Base-by-base conservation (phyloP, 2,113 vertebrate species). In the Motacilla alba region DNA sequence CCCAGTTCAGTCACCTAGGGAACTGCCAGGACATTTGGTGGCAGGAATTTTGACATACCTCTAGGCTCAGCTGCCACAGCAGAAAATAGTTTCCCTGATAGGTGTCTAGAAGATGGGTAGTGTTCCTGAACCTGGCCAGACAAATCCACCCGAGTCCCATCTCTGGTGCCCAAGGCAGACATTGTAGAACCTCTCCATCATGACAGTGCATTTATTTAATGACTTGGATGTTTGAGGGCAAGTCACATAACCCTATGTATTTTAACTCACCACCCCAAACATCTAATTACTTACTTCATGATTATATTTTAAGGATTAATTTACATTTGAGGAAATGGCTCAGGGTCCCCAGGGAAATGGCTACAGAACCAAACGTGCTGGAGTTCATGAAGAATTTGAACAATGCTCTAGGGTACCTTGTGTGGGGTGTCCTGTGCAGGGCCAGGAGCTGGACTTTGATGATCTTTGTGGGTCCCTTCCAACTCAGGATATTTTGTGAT, bases 321-420 rank as follows among this genome's bases (percentile, higher is more conserved):
- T 96, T 90, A 84, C 66, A 81, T 94, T 89, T 92, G 60, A 91
- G 86, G 73, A 86, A 91, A 49, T 56, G 35, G 43, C 27, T 44
- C 49, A 43, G 49, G 22, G 18, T 70, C 30, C 41, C 12, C 8
- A 70, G 41, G 47, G 47, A 62, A 47, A 41, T 62, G 49, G 35
- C 33, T 23, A 63, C 31, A 83, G 56, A 56, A 77, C 49, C 35
- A 83, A 70, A 69, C 13, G 31, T 63, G 18, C 37, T 23, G 50
- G 56, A 63, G 31, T 37, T 77, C 43, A 63, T 33, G 47, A 46
- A 26, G 27, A 7, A 7, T 50, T 77, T 70, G 55, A 15, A 56
- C 22, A 63, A 44, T 0, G 1, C 15, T 49, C 31, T 33, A 1
- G 6, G 27, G 15, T 9, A 49, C 12, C 10, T 1, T 1, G 49